Evolutionary conservation across 2,113 vertebrate species (phyloP).

Genomic region (Odobenus rosmarus): DNA sequence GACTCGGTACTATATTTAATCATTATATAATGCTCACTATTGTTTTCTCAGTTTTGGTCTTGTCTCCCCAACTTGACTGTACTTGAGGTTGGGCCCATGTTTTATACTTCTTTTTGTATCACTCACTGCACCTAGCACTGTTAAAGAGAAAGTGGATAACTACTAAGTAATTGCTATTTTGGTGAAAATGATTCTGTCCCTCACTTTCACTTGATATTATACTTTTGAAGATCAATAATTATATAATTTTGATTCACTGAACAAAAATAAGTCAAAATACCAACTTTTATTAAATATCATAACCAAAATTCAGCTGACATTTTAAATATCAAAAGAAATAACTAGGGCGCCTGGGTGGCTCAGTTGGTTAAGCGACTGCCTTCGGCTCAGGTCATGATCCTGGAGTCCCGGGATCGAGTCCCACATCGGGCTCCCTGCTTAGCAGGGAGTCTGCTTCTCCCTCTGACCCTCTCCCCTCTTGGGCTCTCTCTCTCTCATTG

Average conservation of each 20-base stretch:
- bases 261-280: slow-evolving; percentile 45
- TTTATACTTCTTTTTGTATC: not conserved
- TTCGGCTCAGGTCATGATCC: too few species aligned
- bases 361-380: too few species aligned
- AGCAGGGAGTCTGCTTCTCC: too few species aligned
- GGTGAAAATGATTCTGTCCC: not conserved
- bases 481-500: too few species aligned
- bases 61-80: not conserved
- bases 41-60: not conserved
- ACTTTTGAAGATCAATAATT: not conserved
- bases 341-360: too few species aligned
- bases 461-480: too few species aligned
- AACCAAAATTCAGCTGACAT: slow-evolving; percentile 10
- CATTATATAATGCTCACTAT: not conserved
- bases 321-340: slow-evolving; percentile 48
- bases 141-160: not conserved
- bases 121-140: not conserved
- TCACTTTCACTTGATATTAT: not conserved
- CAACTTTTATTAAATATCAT: not conserved
- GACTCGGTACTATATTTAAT: not conserved
- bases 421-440: too few species aligned
- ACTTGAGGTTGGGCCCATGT: not conserved
- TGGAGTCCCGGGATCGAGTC: too few species aligned
- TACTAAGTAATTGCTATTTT: not conserved
- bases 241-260: not conserved